phyloP scores from a whole-genome alignment of 2,888 invertebrate species.

The Apantesis nais region DNA sequence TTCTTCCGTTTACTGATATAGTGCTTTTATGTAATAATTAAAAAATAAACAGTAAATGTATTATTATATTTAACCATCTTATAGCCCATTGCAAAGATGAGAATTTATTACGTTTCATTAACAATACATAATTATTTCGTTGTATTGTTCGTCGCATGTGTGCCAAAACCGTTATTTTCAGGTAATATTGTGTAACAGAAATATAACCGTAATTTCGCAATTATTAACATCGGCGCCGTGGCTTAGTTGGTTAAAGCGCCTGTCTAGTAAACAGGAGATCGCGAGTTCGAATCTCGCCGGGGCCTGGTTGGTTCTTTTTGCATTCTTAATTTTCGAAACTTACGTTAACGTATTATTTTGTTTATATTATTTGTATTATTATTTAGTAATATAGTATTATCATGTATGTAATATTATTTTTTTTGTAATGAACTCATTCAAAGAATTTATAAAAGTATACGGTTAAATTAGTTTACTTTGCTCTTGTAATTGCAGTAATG shows the following conservation, averaged over 20 bases:
- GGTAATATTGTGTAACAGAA: background rate
- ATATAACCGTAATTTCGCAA: slow-evolving; percentile 20
- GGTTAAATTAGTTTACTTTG: background rate
- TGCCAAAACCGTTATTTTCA: background rate
- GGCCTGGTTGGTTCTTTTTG: slow-evolving; percentile 31
- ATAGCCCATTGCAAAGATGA: background rate
- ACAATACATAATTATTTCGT: background rate
- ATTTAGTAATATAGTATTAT: too few relatives aligned
- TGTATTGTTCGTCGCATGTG: background rate
- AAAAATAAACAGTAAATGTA: background rate
- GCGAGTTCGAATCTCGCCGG: slow-evolving; percentile 75
- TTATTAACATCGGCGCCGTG: slow-evolving; percentile 64
- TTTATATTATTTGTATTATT: too few relatives aligned
- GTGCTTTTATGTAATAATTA: too few relatives aligned
- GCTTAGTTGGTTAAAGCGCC: slow-evolving; percentile 84
- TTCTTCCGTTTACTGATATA: too few relatives aligned
- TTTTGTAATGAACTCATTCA: background rate
- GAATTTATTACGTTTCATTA: background rate
- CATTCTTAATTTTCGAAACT: background rate
- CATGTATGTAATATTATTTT: background rate
- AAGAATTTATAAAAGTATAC: background rate
- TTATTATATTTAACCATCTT: too few relatives aligned
- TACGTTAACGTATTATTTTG: too few relatives aligned
- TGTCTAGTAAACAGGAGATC: slow-evolving; percentile 85
- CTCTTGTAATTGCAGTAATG: background rate